phyloP scores from a whole-genome alignment of 2,797 vertebrate genomes.

The Crocodylus rhombifer region DNA sequence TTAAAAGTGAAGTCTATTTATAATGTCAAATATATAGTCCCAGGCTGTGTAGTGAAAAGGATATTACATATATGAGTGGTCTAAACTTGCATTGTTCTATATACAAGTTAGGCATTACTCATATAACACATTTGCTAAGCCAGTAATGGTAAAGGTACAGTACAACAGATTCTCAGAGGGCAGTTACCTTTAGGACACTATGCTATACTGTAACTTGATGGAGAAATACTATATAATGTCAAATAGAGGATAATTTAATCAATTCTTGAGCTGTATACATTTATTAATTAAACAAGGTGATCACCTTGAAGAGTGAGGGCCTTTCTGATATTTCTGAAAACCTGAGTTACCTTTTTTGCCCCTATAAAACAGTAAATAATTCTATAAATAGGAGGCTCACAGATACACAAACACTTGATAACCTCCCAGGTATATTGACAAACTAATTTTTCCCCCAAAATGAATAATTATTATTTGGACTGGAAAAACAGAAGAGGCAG shows the following conservation, averaged over 20 bases:
- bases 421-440: background rate
- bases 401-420: background rate
- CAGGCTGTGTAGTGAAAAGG: background rate
- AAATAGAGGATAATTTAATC: slow-evolving; percentile 68
- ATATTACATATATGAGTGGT: background rate
- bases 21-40: background rate
- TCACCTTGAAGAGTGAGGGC: background rate
- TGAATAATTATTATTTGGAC: background rate
- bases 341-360: background rate
- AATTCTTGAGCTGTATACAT: background rate
- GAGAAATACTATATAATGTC: slow-evolving; percentile 65
- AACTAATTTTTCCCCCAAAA: background rate
- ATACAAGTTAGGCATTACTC: slow-evolving; percentile 32
- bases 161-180: slow-evolving; percentile 74
- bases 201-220: slow-evolving; percentile 65
- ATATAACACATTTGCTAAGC: slow-evolving; percentile 39
- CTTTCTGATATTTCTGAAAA: background rate
- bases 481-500: background rate
- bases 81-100: background rate
- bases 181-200: slow-evolving; percentile 65
- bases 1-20: background rate
- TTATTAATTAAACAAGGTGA: slow-evolving; percentile 4
- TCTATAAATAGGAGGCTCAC: background rate
- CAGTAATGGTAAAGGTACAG: slow-evolving; percentile 61
- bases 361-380: background rate